phyloP scores from a whole-genome alignment of 2,797 vertebrate genomes.

The Sebastes alutus region DNA sequence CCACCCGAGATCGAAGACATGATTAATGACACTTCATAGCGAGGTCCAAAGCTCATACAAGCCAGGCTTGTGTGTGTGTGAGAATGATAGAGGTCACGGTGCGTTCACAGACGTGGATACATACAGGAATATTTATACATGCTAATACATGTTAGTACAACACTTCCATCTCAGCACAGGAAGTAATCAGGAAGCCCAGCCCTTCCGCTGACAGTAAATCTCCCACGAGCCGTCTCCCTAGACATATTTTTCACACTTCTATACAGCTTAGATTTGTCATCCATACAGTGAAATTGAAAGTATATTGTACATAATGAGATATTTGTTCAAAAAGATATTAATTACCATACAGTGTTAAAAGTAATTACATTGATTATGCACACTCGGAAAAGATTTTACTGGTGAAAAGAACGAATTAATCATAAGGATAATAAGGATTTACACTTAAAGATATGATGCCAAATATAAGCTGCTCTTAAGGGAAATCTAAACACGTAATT shows the following conservation, averaged over 20 bases:
- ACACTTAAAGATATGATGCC: slow-evolving; percentile 14
- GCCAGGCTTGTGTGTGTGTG: slow-evolving; percentile 39
- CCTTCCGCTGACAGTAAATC: neutral
- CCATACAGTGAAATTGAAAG: neutral
- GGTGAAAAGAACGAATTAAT: slow-evolving; percentile 29
- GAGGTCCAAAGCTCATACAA: slow-evolving; percentile 62
- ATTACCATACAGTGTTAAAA: slow-evolving; percentile 12
- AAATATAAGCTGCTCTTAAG: slow-evolving; percentile 10
- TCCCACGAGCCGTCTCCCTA: neutral
- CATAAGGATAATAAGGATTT: slow-evolving; percentile 38
- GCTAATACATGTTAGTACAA: slow-evolving; percentile 22
- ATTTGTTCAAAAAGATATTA: neutral
- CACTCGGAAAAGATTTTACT: neutral
- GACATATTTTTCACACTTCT: neutral
- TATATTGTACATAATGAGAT: slow-evolving; percentile 14
- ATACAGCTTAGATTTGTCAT: slow-evolving; percentile 8
- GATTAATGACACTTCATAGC: slow-evolving; percentile 78
- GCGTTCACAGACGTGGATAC: slow-evolving; percentile 20
- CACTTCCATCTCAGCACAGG: neutral
- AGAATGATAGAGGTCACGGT: slow-evolving; percentile 41
- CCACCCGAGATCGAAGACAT: slow-evolving; percentile 74
- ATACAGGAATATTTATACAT: slow-evolving; percentile 43
- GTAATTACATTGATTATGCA: slow-evolving; percentile 16
- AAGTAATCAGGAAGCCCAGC: slow-evolving; percentile 17
- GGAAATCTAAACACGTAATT: slow-evolving; percentile 29